These are phyloP conservation scores for Zaprionus capensis DNA, from an alignment of 1,140 invertebrate species.

Conservation along the genomic window DNA sequence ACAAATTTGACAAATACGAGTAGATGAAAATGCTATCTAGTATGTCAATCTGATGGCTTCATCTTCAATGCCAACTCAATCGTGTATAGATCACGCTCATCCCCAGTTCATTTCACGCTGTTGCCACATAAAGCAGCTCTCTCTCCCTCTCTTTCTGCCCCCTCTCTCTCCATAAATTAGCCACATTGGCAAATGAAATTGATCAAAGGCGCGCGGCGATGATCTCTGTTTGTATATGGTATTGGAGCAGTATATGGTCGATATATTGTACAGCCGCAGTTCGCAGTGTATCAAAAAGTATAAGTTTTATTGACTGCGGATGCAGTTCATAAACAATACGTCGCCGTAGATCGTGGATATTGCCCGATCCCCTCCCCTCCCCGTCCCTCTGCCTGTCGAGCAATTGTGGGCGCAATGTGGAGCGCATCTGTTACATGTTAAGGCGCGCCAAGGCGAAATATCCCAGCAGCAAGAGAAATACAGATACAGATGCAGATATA, in stretches of 20 bases:
- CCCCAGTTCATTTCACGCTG: neutral
- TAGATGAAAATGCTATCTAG: neutral
- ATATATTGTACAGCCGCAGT: conserved; percentile 9
- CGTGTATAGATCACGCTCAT: neutral
- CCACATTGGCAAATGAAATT: conserved; percentile 30
- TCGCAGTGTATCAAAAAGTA: conserved; percentile 75
- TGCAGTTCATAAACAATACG: conserved; percentile 79
- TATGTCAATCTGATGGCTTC: neutral
- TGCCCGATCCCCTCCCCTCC: conserved; percentile 9
- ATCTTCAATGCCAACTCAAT: neutral
- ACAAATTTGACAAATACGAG: no score
- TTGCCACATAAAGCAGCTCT: neutral
- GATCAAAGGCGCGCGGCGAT: conserved; percentile 56
- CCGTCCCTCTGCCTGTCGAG: neutral
- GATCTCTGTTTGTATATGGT: conserved; percentile 26
- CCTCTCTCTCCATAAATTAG: neutral
- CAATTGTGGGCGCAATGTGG: conserved; percentile 68
- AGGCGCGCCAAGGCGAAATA: conserved; percentile 60
- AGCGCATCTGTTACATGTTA: conserved; percentile 81
- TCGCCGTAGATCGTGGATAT: conserved; percentile 29
- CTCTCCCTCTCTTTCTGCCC: neutral
- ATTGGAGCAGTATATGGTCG: conserved; percentile 24
- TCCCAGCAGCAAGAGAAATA: conserved; percentile 37
- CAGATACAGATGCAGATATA: conserved; percentile 36
- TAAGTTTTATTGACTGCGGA: conserved; percentile 82